Evolutionary conservation across 1,140 invertebrate species (phyloP), one percentile per base, ranked within the genome.

Genomic region (Harpegnathos saltator): DNA sequence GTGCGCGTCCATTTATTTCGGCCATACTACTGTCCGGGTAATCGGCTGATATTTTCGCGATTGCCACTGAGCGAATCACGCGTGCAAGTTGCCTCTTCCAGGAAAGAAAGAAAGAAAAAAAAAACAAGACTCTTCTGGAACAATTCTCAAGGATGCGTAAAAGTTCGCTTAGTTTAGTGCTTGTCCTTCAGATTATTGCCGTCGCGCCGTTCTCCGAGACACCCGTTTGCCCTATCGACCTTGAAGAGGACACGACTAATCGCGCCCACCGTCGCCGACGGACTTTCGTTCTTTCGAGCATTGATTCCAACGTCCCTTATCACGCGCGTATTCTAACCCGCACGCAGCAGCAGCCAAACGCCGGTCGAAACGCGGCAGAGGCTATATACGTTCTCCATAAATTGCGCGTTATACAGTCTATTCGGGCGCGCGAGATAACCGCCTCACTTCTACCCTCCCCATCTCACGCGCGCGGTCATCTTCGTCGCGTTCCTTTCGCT

Each of bases 381-480:
- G 52, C 52, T 80, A 80, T 77, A 74, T 85, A 65, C 50, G 56
- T 11, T 44, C 68, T 83, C 83, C 85, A 90, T 92, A 92, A 91
- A 92, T 91, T 89, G 74, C 85, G 84, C 90, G 89, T 92, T 92
- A 92, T 91, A 86, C 82, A 78, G 89, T 87, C 86, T 58, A 83
- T 87, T 88, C 84, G 82, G 75, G 85, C 82, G 85, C 82, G 83
- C 22, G 54, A 88, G 89, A 85, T 90, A 91, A 90, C 84, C 84
- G 61, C 38, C 62, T 58, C 38, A 38, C 74, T 50, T 58, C 22
- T 69, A 24, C n/a, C 15, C 83, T 12, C 11, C 48, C 33, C 48
- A 33, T 73, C 68, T 66, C 54, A 38, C 38, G 33, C 26, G 24
- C 33, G 17, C 24, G 50, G 69, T 38, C 69, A 54, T 82, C 44